Conservation (phyloP, 2,888 invertebrate genomes). For the Crematogaster levior region DNA sequence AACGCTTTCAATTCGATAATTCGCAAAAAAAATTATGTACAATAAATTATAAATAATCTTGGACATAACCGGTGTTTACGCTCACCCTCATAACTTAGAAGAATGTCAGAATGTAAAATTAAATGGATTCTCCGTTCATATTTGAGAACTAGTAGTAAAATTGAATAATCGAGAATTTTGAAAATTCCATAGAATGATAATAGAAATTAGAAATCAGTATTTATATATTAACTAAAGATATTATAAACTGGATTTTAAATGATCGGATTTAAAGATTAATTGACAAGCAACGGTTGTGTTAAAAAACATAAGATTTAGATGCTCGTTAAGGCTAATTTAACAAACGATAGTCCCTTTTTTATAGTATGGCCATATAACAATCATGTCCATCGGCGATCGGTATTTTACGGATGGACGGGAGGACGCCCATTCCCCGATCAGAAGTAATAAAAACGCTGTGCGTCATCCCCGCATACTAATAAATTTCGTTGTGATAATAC, state of each 20-base stretch:
- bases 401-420: conserved; percentile 36
- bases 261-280: neutral
- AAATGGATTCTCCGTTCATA: too few relatives aligned
- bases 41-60: too few relatives aligned
- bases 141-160: too few relatives aligned
- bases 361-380: conserved; percentile 1
- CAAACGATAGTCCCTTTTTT: conserved; percentile 58
- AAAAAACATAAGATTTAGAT: conserved; percentile 51
- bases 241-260: conserved; percentile 23
- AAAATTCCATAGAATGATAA: too few relatives aligned
- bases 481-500: conserved; percentile 51
- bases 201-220: neutral
- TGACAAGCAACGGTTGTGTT: conserved; percentile 18
- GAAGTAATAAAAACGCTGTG: conserved; percentile 38
- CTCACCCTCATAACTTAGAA: too few relatives aligned
- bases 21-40: too few relatives aligned
- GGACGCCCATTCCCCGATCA: conserved; percentile 17
- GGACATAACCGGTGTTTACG: too few relatives aligned
- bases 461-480: conserved; percentile 19
- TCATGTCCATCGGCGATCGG: neutral
- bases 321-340: conserved; percentile 57
- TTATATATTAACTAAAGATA: neutral
- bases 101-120: too few relatives aligned
- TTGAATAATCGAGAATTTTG: too few relatives aligned
- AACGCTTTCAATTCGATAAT: too few relatives aligned